Evolutionary conservation across 2,113 vertebrate species (phyloP), one percentile per base, ranked within the genome.

Genomic region (Bettongia penicillata): DNA sequence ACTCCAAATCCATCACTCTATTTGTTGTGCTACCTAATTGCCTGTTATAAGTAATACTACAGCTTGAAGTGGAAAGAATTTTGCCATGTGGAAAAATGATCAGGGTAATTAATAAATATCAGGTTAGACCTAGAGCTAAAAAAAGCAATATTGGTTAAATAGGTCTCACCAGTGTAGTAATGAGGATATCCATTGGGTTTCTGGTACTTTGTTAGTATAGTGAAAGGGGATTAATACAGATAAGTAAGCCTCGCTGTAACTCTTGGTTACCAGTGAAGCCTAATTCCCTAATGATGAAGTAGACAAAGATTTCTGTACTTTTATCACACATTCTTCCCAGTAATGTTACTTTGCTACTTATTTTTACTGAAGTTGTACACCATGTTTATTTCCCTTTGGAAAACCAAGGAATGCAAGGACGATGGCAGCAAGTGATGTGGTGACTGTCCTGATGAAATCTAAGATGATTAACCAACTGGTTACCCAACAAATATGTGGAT

Each of bases 1-100:
- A 57, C 55, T 57, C 55, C 55, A 57, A 26, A 57, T 2, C 55
- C 25, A 26, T 8, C 55, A 55, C 24, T 55, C 53, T 55, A 55
- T 26, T 1, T 8, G 8, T 25, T 26, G 51, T 52, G 53, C 25
- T 16, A 55, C 25, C 53, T 26, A 94, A 61, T 31, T 94, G 89
- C 91, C 91, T 53, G 68, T 92, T 51, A 49, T n/a, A 51, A 23
- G 23, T 53, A 95, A 94, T 77, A 91, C 28, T 92, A 93, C 8
- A 93, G 48, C 90, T 25, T 6, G 91, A 26, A 84, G 96, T 26
- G 94, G 94, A 90, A 91, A 91, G 95, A 95, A 52, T 57, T 50
- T 77, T 37, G 77, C 9, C 43, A 48, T 3, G 1, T 31, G 49
- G 94, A 94, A 68, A 90, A 50, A 91, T 22, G 19, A n/a, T 91